phyloP scores from a whole-genome alignment of 2,888 invertebrate genomes.

The Parnassius smintheus region DNA sequence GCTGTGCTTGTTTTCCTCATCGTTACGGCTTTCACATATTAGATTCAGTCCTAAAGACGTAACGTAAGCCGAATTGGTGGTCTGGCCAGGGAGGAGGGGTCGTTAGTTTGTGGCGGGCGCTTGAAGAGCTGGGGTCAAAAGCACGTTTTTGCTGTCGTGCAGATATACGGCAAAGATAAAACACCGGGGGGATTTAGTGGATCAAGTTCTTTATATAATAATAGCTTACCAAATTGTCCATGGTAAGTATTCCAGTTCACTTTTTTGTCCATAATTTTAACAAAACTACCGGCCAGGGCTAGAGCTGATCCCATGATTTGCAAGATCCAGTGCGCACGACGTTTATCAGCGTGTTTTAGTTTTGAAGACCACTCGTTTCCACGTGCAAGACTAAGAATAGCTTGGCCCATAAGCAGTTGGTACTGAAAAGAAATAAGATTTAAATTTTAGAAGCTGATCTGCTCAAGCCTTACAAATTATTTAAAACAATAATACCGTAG shows the following conservation, averaged over 20 bases:
- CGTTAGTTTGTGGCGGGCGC: too few relatives aligned
- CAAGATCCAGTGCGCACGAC: slow-evolving; percentile 58
- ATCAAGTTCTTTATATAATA: not conserved
- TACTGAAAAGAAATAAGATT: slow-evolving; percentile 48
- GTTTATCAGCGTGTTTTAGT: slow-evolving; percentile 55
- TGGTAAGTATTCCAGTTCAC: slow-evolving; percentile 52
- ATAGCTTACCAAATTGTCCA: slow-evolving; percentile 49
- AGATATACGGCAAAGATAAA: too few relatives aligned
- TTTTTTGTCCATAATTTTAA: slow-evolving; percentile 49
- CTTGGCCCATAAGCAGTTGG: slow-evolving; percentile 65
- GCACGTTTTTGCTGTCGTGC: too few relatives aligned
- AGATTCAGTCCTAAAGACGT: too few relatives aligned
- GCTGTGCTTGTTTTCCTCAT: too few relatives aligned
- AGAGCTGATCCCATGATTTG: slow-evolving; percentile 58
- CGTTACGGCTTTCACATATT: too few relatives aligned
- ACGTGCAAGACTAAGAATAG: slow-evolving; percentile 55
- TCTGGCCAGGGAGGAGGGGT: too few relatives aligned
- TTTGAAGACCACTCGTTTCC: slow-evolving; percentile 58
- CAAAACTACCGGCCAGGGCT: slow-evolving; percentile 56
- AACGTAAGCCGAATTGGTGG: too few relatives aligned
- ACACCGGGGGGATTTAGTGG: too few relatives aligned
- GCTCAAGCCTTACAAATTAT: too few relatives aligned
- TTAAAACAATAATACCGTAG: too few relatives aligned
- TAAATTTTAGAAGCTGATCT: not conserved
- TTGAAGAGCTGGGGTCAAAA: too few relatives aligned